These are phyloP conservation scores for Campodea augens DNA, from an alignment of 1,140 invertebrate species.

Conservation along the genomic window DNA sequence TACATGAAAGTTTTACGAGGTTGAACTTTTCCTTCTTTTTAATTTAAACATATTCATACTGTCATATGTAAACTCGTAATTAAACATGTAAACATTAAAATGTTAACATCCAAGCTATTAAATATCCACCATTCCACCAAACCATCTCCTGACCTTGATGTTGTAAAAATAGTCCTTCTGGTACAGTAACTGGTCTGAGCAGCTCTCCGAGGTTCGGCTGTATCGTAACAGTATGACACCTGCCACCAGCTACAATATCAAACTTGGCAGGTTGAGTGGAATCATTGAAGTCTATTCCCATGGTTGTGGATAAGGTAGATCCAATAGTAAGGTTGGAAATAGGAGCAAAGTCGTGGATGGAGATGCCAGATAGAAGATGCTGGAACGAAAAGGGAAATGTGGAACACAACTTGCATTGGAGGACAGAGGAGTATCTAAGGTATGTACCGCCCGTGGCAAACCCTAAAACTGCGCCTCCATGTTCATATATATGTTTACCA, in stretches of 20 bases:
- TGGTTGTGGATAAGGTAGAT: slow-evolving; percentile 36
- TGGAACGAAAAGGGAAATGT: slow-evolving; percentile 18
- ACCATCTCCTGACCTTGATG: slow-evolving; percentile 53
- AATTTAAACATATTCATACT: too few relatives aligned
- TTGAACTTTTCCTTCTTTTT: too few relatives aligned
- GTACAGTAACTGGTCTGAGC: slow-evolving; percentile 59
- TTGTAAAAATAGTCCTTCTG: slow-evolving; percentile 46
- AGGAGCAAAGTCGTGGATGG: slow-evolving; percentile 62
- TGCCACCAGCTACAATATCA: slow-evolving; percentile 44
- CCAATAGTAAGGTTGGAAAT: slow-evolving; percentile 38
- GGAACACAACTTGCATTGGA: neutral
- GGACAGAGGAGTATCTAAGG: neutral
- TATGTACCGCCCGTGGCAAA: too few relatives aligned
- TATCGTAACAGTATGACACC: slow-evolving; percentile 38
- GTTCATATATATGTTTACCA: too few relatives aligned
- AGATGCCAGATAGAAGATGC: slow-evolving; percentile 47
- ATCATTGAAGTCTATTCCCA: slow-evolving; percentile 89
- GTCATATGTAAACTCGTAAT: too few relatives aligned
- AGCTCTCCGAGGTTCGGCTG: slow-evolving; percentile 77
- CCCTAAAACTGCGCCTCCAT: too few relatives aligned
- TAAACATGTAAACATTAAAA: too few relatives aligned
- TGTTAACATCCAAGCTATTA: too few relatives aligned
- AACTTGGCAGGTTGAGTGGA: slow-evolving; percentile 71
- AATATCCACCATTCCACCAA: too few relatives aligned
- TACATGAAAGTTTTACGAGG: too few relatives aligned